Evolutionary conservation across 2,113 vertebrate species (phyloP), one percentile per base, ranked within the genome.

Genomic region (Nestor notabilis): DNA sequence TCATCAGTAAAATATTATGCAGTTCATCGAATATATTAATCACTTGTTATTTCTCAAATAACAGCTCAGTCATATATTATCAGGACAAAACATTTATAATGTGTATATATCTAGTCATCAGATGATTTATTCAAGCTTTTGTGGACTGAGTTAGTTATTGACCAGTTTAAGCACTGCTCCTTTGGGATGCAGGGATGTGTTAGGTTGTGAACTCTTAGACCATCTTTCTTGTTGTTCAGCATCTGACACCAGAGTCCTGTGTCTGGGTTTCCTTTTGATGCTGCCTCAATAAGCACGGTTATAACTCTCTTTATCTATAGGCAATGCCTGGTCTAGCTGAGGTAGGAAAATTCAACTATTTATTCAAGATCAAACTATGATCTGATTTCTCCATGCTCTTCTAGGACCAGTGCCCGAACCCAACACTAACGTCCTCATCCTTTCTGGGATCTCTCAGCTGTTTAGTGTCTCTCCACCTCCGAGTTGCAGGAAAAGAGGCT

Each of bases 1-100:
- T 97, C 94, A 95, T 95, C 95, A 97, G 87, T 85, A 96, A 97
- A 97, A 97, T 95, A 97, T 93, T 93, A 96, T 96, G 91, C 91
- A 89, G 89, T 95, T 96, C 83, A 95, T 97, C 93, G 97, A 79
- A 95, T 96, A 92, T 89, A 96, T 97, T 96, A 95, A 96, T 97
- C 93, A 95, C 89, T 39, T 95, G 84, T 91, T 96, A 87, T 95
- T 97, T 92, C 83, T 97, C 94, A 96, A 95, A 85, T 95, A 97
- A 91, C 89, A 93, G 81, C 89, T 82, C 89, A 65, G 77, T 85
- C 91, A 72, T 96, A 91, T 93, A 95, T 95, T 92, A 95, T 82
- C 77, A 82, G 89, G 89, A 81, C 63, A 23, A 95, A 96, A 85
- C 95, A 94, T 95, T 95, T 93, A 95, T 96, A 79, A 70, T 93